phyloP scores from a whole-genome alignment of 1,140 invertebrate genomes.

The Diachasmimorpha longicaudata region DNA sequence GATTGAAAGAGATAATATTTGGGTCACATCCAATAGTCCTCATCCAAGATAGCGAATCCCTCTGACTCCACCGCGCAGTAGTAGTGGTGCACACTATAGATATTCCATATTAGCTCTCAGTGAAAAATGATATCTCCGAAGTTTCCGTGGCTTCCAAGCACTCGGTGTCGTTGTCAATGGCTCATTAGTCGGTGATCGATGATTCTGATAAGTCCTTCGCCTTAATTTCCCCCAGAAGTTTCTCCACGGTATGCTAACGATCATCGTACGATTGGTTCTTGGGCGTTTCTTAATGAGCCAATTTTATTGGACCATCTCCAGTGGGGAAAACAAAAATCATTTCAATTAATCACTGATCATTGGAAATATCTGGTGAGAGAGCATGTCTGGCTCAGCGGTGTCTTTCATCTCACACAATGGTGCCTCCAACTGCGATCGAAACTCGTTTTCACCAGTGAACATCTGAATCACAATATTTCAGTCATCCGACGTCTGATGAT shows the following conservation, averaged over 20 bases:
- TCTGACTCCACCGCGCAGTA: neutral
- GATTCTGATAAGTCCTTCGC: slow-evolving; percentile 15
- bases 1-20: too few relatives aligned
- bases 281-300: slow-evolving; percentile 42
- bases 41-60: too few relatives aligned
- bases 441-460: slow-evolving; percentile 19
- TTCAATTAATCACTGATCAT: slow-evolving; percentile 39
- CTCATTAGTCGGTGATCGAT: slow-evolving; percentile 34
- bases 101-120: neutral
- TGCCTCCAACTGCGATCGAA: neutral
- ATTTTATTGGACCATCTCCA: slow-evolving; percentile 39
- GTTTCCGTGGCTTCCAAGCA: neutral
- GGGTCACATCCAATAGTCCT: too few relatives aligned
- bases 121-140: neutral
- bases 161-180: slow-evolving; percentile 23
- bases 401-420: slow-evolving; percentile 35
- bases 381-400: neutral
- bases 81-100: neutral
- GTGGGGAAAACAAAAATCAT: slow-evolving; percentile 30
- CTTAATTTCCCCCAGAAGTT: slow-evolving; percentile 2
- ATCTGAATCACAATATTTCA: neutral
- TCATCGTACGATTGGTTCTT: slow-evolving; percentile 32
- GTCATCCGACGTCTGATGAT: neutral
- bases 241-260: slow-evolving; percentile 39
- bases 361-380: too few relatives aligned